phyloP scores from a whole-genome alignment of 2,113 vertebrate species.

The Gambusia affinis region DNA sequence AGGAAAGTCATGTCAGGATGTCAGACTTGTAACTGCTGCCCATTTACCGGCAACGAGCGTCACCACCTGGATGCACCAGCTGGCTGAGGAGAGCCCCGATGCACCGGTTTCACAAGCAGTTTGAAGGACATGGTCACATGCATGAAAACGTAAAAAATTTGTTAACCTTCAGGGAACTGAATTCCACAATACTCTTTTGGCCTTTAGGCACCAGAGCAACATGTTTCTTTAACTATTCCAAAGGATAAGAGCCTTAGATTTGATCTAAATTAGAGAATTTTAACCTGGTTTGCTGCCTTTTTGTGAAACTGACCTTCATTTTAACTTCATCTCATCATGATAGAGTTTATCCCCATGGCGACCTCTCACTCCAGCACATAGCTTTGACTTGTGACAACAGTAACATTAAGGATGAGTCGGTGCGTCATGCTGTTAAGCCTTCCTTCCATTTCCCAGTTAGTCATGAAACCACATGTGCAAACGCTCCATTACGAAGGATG shows the following conservation, averaged over 20 bases:
- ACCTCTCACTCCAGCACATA: background rate
- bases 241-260: too few relatives aligned
- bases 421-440: too few relatives aligned
- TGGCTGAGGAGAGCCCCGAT: constrained; percentile 41
- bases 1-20: constrained; percentile 20
- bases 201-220: too few relatives aligned
- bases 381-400: background rate
- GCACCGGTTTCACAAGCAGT: constrained; percentile 32
- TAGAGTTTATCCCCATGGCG: background rate
- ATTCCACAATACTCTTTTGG: background rate
- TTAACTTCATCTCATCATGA: background rate
- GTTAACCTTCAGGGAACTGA: background rate
- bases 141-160: background rate
- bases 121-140: constrained; percentile 37
- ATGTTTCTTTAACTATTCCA: too few relatives aligned
- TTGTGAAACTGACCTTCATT: background rate
- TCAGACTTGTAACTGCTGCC: constrained; percentile 39
- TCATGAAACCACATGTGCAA: background rate
- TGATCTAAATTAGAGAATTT: too few relatives aligned
- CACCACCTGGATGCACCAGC: constrained; percentile 63
- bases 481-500: background rate
- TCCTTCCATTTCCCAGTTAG: background rate
- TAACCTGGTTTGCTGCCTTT: background rate
- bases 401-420: background rate
- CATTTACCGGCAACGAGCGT: constrained; percentile 37